phyloP scores from a whole-genome alignment of 1,140 invertebrate species.

The Psix sp. region DNA sequence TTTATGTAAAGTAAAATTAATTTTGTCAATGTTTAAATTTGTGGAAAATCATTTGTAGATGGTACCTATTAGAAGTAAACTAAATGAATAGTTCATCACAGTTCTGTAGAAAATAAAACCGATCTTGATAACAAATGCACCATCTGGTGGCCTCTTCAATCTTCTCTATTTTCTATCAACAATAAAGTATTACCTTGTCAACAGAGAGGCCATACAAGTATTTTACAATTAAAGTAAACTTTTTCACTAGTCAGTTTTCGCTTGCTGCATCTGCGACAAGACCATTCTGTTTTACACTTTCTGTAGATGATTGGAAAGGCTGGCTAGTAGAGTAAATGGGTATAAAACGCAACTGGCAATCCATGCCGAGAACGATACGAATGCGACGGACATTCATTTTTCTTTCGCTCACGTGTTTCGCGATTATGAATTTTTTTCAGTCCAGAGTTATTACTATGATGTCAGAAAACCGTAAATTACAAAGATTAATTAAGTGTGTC shows the following conservation, averaged over 20 bases:
- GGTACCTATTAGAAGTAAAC: too few relatives aligned
- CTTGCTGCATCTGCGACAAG: slow-evolving; percentile 9
- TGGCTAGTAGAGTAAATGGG: slow-evolving; percentile 31
- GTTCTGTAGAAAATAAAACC: neutral
- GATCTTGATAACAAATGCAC: slow-evolving; percentile 20
- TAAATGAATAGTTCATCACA: neutral
- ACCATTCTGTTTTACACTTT: slow-evolving; percentile 39
- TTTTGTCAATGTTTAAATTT: too few relatives aligned
- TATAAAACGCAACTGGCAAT: slow-evolving; percentile 60
- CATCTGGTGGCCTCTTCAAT: slow-evolving; percentile 28
- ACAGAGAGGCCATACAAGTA: slow-evolving; percentile 40
- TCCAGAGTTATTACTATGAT: slow-evolving; percentile 5
- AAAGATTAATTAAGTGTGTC: slow-evolving; percentile 40
- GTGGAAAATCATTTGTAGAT: too few relatives aligned
- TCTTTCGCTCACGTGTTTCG: slow-evolving; percentile 40
- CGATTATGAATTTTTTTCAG: slow-evolving; percentile 18
- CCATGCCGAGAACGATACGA: slow-evolving; percentile 54
- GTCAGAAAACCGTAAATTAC: neutral
- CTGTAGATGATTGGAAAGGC: slow-evolving; percentile 10
- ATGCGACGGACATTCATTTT: slow-evolving; percentile 45
- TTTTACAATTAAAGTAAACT: slow-evolving; percentile 59
- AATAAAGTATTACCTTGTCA: slow-evolving; percentile 27
- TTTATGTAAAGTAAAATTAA: too few relatives aligned
- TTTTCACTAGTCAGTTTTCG: slow-evolving; percentile 30
- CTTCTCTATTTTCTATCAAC: slow-evolving; percentile 31